Base-by-base conservation (phyloP, 1,140 invertebrate species). In the Parapsyche elsis region DNA sequence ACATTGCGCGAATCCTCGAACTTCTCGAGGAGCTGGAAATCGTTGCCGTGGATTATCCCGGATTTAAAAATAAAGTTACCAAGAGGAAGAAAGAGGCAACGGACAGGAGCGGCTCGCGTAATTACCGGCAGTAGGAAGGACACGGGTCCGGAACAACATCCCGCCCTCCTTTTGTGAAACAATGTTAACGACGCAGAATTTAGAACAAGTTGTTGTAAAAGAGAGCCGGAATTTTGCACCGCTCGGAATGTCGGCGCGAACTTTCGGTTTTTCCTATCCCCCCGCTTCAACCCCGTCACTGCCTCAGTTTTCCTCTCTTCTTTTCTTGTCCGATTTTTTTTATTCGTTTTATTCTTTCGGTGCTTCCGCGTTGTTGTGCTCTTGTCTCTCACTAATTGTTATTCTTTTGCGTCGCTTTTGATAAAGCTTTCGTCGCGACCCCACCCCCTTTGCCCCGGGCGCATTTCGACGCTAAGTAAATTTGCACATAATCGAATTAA, bases 401-500 rank as follows among this genome's bases (percentile, higher is more conserved):
- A 83, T 83, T 83, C 81, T 83, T 83, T 83, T 81, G 80, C 80
- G 77, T 73, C 79, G 57, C 70, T 78, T 71, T 45, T 76, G 64
- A 79, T 79, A 73, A 70, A 80, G 71, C 24, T 24, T 49, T 74
- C 73, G 53, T 23, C 19, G 44, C 67, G 78, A 46, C n/a, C 53
- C 16, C 1, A 0, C 64, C 45, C 53, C 61, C 0, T 46, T 44
- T 10, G n/a, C 73, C 71, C 30, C 76, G 19, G 46, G 59, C 76
- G 23, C 14, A 71, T 64, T 38, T 57, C 21, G 71, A 81, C 80
- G 83, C 81, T 83, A 83, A 83, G 83, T 83, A 83, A 83, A 83
- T 83, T 83, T 83, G 81, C 83, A 82, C 83, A 83, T 82, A 83
- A 83, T 83, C 80, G 83, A 83, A 82, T 83, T 83, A 83, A 82